Conservation (phyloP, 1,140 invertebrate species). For the Zaprionus ghesquierei region DNA sequence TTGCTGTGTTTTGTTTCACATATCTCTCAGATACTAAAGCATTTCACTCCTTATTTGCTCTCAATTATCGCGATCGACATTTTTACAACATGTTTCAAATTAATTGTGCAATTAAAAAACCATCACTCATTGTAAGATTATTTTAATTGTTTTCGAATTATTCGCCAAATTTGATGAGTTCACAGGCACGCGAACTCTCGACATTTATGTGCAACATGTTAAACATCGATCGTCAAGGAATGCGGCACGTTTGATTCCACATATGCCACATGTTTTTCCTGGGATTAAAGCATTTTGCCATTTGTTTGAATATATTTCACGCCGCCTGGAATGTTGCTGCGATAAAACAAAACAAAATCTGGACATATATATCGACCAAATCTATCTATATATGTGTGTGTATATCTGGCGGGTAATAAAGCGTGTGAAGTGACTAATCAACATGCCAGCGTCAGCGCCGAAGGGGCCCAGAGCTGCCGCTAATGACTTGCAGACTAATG, state of each 20-base stretch:
- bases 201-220: neutral
- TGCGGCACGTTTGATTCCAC: neutral
- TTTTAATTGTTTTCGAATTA: neutral
- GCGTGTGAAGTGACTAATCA: slow-evolving; percentile 50
- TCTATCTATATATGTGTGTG: neutral
- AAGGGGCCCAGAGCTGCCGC: slow-evolving; percentile 28
- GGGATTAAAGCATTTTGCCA: neutral
- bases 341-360: neutral
- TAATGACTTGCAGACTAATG: slow-evolving; percentile 75
- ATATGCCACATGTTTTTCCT: neutral
- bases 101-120: neutral
- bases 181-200: neutral
- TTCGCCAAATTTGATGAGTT: neutral
- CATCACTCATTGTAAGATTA: neutral
- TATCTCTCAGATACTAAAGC: too few species aligned
- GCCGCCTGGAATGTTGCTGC: neutral
- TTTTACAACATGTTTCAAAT: too few species aligned
- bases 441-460: slow-evolving; percentile 46
- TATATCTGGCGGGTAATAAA: neutral
- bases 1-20: too few species aligned
- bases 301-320: slow-evolving; percentile 12
- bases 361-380: neutral
- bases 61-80: too few species aligned
- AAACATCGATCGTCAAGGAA: neutral
- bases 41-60: too few species aligned